Evolutionary conservation across 2,888 invertebrate species (phyloP), one percentile per base, ranked within the genome.

Genomic region (Panopea generosa): DNA sequence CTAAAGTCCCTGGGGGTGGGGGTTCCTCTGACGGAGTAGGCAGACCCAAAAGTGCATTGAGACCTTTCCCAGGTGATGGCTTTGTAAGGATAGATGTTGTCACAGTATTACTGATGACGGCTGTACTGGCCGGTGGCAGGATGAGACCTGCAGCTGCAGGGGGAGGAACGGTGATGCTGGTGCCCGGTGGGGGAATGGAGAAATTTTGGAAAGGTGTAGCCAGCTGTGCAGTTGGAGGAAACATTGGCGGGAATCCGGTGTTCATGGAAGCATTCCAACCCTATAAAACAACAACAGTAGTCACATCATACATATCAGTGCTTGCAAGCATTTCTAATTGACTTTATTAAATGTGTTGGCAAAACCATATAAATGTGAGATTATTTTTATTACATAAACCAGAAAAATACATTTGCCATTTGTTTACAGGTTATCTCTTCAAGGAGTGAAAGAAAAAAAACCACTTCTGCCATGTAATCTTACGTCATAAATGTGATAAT

Each of bases 181-280:
- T 55, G 2, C 77, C 77, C 20, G 81, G 81, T 16, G 81, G 81
- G 1, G 81, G 81, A 4, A 77, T 47, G n/a, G 69, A 40, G 49
- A 81, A 77, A 11, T 74, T 68, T 29, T 77, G 81, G 55, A 75
- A 69, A 16, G 71, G 77, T n/a, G 53, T 33, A 14, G 52, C 63
- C 22, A 73, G 60, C 59, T 73, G 78, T 33, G 63, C 70, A n/a
- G 29, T 20, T 14, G 56, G 67, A 1, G 63, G 73, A 47, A 80
- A 77, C 52, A 81, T 47, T 18, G 81, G 74, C 7, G 81, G 81
- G 38, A 81, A 81, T 43, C 81, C 81, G 20, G 75, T 45, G 24
- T 52, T 75, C 69, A 81, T 47, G n/a, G 75, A 71, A 11, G 72
- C 75, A 69, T 71, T 75, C 81, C 81, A 81, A 20, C 81, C 81